phyloP scores from a whole-genome alignment of 1,140 invertebrate species.

The Hycleus phaleratus region DNA sequence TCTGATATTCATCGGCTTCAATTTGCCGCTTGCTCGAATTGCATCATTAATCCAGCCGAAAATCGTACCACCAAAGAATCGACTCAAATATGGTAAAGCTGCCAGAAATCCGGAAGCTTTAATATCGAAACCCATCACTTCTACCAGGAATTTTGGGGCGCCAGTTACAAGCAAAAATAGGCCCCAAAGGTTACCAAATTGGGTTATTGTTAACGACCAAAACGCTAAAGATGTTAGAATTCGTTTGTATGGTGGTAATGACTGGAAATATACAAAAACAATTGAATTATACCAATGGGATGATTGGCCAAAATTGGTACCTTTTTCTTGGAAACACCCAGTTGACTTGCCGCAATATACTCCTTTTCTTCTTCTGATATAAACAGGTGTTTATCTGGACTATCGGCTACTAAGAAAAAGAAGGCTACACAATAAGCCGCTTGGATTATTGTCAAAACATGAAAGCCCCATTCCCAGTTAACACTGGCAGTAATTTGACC shows the following conservation, averaged over 20 bases:
- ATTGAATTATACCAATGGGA: too few relatives aligned
- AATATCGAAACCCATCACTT: conserved; percentile 77
- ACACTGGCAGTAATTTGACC: conserved; percentile 51
- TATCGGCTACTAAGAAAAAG: conserved; percentile 54
- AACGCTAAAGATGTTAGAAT: conserved; percentile 53
- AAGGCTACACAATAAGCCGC: conserved; percentile 55
- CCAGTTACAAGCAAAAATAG: conserved; percentile 78
- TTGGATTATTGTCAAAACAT: conserved; percentile 57
- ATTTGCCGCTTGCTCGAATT: conserved; percentile 41
- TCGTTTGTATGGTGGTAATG: background rate
- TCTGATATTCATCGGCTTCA: conserved; percentile 48
- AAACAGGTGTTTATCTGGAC: background rate
- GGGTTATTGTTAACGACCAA: conserved; percentile 55
- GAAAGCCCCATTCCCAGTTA: conserved; percentile 69
- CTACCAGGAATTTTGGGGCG: conserved; percentile 71
- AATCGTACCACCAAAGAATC: conserved; percentile 54
- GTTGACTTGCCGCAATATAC: background rate
- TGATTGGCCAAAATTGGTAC: background rate
- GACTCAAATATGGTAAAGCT: conserved; percentile 61
- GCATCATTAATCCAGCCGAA: conserved; percentile 59
- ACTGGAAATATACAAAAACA: background rate
- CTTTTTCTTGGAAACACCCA: background rate
- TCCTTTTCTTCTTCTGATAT: background rate
- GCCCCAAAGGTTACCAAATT: conserved; percentile 70
- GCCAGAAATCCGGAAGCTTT: conserved; percentile 62